phyloP scores from a whole-genome alignment of 1,140 invertebrate species.

The Ceratosolen solmsi region DNA sequence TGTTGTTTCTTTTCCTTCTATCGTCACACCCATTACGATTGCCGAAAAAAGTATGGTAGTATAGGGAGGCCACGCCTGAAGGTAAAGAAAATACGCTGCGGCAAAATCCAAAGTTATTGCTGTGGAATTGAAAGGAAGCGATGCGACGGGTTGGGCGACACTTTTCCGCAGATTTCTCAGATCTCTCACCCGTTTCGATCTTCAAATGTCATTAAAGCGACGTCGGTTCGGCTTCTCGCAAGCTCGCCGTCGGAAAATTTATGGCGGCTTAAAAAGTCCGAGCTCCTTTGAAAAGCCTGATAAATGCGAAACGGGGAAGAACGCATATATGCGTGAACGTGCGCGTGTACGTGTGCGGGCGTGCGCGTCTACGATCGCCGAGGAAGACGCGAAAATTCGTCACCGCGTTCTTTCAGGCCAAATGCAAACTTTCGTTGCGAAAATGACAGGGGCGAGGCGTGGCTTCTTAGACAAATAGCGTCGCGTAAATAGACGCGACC shows the following conservation, averaged over 20 bases:
- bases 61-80: neutral
- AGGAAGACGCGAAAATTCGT: neutral
- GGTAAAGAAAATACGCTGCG: neutral
- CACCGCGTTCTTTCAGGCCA: too few relatives aligned
- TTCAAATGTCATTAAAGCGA: constrained; percentile 61
- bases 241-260: constrained; percentile 59
- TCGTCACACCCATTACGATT: neutral
- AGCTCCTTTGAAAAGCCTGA: constrained; percentile 70
- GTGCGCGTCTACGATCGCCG: neutral
- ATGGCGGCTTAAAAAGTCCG: constrained; percentile 69
- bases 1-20: neutral
- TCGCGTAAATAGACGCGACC: neutral
- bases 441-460: too few relatives aligned
- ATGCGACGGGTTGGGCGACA: constrained; percentile 15
- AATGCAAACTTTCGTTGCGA: too few relatives aligned
- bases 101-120: constrained; percentile 50
- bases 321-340: too few relatives aligned
- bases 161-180: constrained; percentile 42
- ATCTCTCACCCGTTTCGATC: constrained; percentile 49
- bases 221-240: constrained; percentile 18
- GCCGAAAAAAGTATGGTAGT: neutral
- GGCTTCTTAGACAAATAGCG: neutral
- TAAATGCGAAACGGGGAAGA: constrained; percentile 61
- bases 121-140: constrained; percentile 39
- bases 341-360: too few relatives aligned